Percentiles rank a stretch among this genome's conserved stretches.
Evolutionary conservation across 2,113 vertebrate species (phyloP).

Genomic region (Grallaria varia): DNA sequence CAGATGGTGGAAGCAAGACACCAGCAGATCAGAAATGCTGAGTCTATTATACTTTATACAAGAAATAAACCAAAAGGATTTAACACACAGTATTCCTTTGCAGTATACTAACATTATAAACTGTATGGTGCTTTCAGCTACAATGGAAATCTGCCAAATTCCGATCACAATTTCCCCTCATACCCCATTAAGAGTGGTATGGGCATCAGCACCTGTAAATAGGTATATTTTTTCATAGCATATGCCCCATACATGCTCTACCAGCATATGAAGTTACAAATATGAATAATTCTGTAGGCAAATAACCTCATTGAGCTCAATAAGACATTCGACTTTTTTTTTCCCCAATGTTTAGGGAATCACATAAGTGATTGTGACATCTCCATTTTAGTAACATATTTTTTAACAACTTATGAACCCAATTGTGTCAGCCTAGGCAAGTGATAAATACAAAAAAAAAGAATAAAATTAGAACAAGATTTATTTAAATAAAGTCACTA

Average conservation of each 20-base stretch:
- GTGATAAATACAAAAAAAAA: background rate
- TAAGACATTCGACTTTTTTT: background rate
- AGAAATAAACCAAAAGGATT: background rate
- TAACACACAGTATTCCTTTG: background rate
- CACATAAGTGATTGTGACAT: background rate
- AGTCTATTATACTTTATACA: background rate
- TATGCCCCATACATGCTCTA: background rate
- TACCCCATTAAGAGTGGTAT: background rate
- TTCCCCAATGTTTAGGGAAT: background rate
- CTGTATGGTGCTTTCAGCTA: background rate
- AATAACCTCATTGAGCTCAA: background rate
- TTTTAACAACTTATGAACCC: background rate
- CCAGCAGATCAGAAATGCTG: background rate
- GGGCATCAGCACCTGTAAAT: background rate
- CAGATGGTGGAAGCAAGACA: slow-evolving; percentile 17
- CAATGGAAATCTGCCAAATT: background rate
- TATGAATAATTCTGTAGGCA: background rate
- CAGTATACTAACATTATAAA: background rate
- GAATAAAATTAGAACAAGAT: background rate
- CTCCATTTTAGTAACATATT: background rate
- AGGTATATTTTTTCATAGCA: background rate
- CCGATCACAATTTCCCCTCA: background rate
- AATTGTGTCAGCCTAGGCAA: background rate
- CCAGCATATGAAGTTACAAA: background rate
- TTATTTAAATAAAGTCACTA: background rate